phyloP scores from a whole-genome alignment of 2,888 invertebrate species.

The Zygothrica quintamaculata region DNA sequence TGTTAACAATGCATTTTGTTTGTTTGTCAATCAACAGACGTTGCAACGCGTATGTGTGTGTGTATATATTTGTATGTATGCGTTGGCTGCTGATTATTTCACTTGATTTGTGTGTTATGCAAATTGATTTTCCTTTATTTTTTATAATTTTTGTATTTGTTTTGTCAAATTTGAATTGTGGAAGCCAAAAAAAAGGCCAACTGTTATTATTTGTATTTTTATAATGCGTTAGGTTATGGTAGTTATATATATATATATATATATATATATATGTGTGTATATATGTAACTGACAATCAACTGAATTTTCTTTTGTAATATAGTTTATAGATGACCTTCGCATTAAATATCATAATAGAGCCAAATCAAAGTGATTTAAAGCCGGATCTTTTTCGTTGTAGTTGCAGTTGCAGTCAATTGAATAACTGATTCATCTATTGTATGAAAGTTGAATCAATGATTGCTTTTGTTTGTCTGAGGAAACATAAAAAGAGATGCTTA shows the following conservation, averaged over 20 bases:
- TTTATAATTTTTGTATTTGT: slow-evolving; percentile 19
- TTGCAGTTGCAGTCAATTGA: background rate
- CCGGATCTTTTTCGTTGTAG: no score
- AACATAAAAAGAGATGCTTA: no score
- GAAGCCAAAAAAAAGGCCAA: slow-evolving; percentile 6
- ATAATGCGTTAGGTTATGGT: background rate
- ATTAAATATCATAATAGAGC: no score
- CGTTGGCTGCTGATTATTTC: slow-evolving; percentile 36
- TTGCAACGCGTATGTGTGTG: slow-evolving; percentile 7
- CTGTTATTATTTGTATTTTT: background rate
- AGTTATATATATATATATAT: background rate
- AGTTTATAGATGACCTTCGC: background rate
- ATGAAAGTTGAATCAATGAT: slow-evolving; percentile 10
- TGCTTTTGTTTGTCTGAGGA: background rate
- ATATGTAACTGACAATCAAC: no score
- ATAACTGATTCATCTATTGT: slow-evolving; percentile 6
- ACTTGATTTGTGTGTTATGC: slow-evolving; percentile 67
- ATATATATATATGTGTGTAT: no score
- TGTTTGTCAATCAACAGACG: slow-evolving; percentile 72
- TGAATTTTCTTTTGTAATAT: no score
- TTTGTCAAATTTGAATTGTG: slow-evolving; percentile 30
- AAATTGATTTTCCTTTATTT: slow-evolving; percentile 69
- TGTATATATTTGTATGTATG: slow-evolving; percentile 12
- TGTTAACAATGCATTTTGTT: slow-evolving; percentile 73
- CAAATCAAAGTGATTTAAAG: no score